Evolutionary conservation across 2,113 vertebrate genomes (phyloP), one percentile per base, ranked within the genome.

Genomic region (Cyphomyrus plagiostoma): DNA sequence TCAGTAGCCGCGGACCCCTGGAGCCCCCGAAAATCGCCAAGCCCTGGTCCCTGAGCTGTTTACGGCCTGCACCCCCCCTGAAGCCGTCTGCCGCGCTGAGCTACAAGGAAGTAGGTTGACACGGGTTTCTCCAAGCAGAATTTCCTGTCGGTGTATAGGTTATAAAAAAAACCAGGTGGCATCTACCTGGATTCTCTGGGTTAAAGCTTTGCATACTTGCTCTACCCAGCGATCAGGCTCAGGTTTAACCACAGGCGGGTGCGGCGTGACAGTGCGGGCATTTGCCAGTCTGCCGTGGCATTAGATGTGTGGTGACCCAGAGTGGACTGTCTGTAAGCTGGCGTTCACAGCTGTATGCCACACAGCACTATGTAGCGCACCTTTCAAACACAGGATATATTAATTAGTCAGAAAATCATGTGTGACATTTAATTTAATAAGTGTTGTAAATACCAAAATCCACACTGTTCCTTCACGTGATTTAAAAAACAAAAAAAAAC

Each of bases 1-100:
- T 94, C 92, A 6, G 35, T 49, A 48, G 53, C 39, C 98, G 98
- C 97, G 97, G 97, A 17, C 97, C 97, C 0, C 93, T 99, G 92
- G 98, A 99, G 91, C 98, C 97, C 15, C 98, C 97, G 0, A 98
- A 97, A 93, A 97, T 97, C 0, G 96, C 97, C 83, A 98, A 99
- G 92, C 98, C 98, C 10, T 99, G 98, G 98, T 99, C 97, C 77
- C 95, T 98, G 93, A 99, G 98, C 94, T 99, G 98, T 91, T 96
- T 99, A 35, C 96, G 98, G n/a, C 98, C 98, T 0, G 98, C 98
- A 0, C 98, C 98, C 0, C 98, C 98, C 0, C 95, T 99, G 0
- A 95, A 97, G 70, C 98, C 98, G 4, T 98, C 98, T 0, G 98
- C 98, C 23, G 97, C 98, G 0, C 97, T 99, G 35, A 97, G 97